phyloP scores from a whole-genome alignment of 2,888 invertebrate species.

The Phanerotoma sp. region DNA sequence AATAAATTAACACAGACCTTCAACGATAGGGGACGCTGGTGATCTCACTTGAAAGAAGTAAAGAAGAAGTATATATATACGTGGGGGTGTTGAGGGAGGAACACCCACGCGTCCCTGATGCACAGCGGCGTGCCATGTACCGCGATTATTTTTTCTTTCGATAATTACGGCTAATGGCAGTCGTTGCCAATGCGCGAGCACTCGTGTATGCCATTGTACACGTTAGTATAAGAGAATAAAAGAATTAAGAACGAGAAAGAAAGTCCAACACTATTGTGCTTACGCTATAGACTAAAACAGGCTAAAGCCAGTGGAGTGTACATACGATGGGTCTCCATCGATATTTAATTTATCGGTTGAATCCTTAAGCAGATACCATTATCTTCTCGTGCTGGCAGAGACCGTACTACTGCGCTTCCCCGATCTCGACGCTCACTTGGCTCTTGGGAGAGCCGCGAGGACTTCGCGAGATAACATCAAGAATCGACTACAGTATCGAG shows the following conservation, averaged over 20 bases:
- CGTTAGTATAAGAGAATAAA: neutral
- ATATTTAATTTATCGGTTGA: slow-evolving; percentile 47
- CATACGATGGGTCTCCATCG: slow-evolving; percentile 22
- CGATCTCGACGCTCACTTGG: slow-evolving; percentile 23
- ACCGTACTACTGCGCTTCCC: slow-evolving; percentile 20
- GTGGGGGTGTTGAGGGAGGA: slow-evolving; percentile 31
- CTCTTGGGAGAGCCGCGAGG: neutral
- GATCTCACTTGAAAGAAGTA: neutral
- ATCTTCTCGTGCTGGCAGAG: slow-evolving; percentile 33
- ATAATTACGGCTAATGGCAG: slow-evolving; percentile 53
- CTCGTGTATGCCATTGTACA: slow-evolving; percentile 21
- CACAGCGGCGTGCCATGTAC: slow-evolving; percentile 34
- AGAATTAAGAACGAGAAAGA: slow-evolving; percentile 5
- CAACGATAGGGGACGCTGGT: slow-evolving; percentile 6
- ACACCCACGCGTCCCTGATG: slow-evolving; percentile 51
- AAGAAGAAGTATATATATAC: too few relatives aligned
- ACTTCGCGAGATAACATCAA: slow-evolving; percentile 17
- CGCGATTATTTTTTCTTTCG: slow-evolving; percentile 34
- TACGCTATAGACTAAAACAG: neutral
- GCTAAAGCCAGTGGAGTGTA: neutral
- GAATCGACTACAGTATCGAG: slow-evolving; percentile 21
- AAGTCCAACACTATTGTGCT: slow-evolving; percentile 2
- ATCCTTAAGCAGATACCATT: slow-evolving; percentile 43
- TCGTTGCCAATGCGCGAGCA: slow-evolving; percentile 40
- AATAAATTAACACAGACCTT: slow-evolving; percentile 49